phyloP scores from a whole-genome alignment of 2,797 vertebrate species.

The Oophaga sylvatica region DNA sequence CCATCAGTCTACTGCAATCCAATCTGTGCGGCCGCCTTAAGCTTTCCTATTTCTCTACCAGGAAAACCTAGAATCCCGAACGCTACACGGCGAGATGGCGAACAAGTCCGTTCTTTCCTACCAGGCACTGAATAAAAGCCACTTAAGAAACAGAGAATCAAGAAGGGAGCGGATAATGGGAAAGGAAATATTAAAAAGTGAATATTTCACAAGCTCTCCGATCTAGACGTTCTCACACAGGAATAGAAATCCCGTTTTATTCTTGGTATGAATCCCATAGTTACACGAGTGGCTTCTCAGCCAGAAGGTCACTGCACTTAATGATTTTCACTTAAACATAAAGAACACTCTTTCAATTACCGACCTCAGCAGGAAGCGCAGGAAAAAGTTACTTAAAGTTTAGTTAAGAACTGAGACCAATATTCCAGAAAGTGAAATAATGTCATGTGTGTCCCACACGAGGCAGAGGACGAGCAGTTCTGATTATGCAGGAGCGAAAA shows the following conservation, averaged over 20 bases:
- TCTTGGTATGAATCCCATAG: slow-evolving; percentile 22
- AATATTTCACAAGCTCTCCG: not conserved
- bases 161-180: slow-evolving; percentile 27
- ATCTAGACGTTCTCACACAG: not conserved
- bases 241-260: slow-evolving; percentile 3
- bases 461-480: not conserved
- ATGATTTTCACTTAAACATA: slow-evolving; percentile 51
- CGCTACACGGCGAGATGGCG: not conserved
- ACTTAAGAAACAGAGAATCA: slow-evolving; percentile 2
- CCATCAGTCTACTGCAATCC: no score
- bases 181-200: slow-evolving; percentile 4
- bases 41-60: not conserved
- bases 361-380: slow-evolving; percentile 11
- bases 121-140: slow-evolving; percentile 9
- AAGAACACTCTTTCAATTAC: slow-evolving; percentile 34
- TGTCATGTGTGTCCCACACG: not conserved
- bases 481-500: no score
- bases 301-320: slow-evolving; percentile 36
- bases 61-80: not conserved
- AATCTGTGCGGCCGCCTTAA: not conserved
- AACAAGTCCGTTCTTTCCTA: not conserved
- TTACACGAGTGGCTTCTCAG: slow-evolving; percentile 24
- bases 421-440: not conserved
- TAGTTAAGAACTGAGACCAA: not conserved
- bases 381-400: slow-evolving; percentile 6